phyloP scores from a whole-genome alignment of 2,113 vertebrate species.

The Neofelis nebulosa region DNA sequence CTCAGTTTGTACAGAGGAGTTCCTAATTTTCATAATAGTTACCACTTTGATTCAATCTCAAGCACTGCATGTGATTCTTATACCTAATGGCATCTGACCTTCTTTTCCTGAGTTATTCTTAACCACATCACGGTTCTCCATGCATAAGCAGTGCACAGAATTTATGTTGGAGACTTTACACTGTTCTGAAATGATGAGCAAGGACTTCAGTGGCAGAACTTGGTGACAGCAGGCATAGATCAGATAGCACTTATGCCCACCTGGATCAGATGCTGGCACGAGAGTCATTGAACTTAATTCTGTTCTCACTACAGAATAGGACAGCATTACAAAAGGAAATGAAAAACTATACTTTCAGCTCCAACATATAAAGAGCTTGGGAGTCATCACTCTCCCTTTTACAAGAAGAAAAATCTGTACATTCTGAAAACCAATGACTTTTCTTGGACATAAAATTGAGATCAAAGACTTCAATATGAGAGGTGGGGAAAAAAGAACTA shows the following conservation, averaged over 20 bases:
- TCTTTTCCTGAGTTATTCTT: neutral
- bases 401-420: neutral
- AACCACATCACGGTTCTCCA: neutral
- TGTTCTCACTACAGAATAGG: neutral
- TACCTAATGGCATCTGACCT: neutral
- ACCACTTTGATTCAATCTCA: neutral
- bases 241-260: neutral
- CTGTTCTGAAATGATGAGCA: neutral
- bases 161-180: neutral
- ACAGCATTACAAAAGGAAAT: neutral
- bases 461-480: neutral
- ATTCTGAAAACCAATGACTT: neutral
- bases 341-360: neutral
- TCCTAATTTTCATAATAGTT: neutral
- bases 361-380: neutral
- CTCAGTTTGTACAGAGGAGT: neutral
- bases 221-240: neutral
- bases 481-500: neutral
- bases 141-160: neutral
- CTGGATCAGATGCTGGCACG: neutral
- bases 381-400: neutral
- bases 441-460: neutral
- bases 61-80: neutral
- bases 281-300: neutral
- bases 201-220: neutral